Evolutionary conservation across 2,797 vertebrate genomes (phyloP).

Genomic region (Momotus momota): DNA sequence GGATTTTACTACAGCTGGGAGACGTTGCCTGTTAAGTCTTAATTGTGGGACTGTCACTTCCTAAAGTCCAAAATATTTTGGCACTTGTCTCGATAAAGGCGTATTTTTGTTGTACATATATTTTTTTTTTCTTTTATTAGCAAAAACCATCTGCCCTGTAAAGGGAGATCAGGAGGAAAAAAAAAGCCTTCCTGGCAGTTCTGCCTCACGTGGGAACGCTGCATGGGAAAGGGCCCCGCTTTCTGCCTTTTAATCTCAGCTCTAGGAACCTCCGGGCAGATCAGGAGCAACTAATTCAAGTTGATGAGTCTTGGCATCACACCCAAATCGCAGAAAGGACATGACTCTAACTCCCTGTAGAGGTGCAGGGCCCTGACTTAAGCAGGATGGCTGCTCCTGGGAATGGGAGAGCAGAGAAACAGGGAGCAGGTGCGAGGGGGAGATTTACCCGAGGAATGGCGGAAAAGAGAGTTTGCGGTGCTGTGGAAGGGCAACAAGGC

Average conservation of each 20-base stretch:
- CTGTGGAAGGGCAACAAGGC: neutral
- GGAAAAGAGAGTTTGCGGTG: neutral
- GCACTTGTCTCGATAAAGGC: conserved; percentile 42
- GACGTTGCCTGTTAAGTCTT: conserved; percentile 39
- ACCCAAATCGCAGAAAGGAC: conserved; percentile 10
- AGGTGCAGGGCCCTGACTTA: neutral
- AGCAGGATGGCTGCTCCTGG: neutral
- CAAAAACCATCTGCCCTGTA: conserved; percentile 68
- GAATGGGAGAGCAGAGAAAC: neutral
- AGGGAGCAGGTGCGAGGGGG: neutral
- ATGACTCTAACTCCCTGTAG: neutral
- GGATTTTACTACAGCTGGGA: neutral
- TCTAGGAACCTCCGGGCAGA: neutral
- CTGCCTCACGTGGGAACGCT: conserved; percentile 35
- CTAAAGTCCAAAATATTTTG: conserved; percentile 63
- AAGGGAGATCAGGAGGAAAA: conserved; percentile 51
- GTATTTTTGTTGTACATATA: neutral
- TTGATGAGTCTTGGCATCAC: conserved; percentile 21
- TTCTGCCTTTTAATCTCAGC: conserved; percentile 22
- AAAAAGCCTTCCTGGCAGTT: conserved; percentile 41
- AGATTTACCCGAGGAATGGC: neutral
- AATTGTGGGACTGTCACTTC: conserved; percentile 3
- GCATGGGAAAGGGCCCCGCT: conserved; percentile 27
- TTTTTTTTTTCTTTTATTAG: conserved; percentile 37
- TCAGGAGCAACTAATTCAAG: conserved; percentile 39